Conservation (phyloP, 35 echinoderm and acorn worm genomes). For the Chiridota heheva region DNA sequence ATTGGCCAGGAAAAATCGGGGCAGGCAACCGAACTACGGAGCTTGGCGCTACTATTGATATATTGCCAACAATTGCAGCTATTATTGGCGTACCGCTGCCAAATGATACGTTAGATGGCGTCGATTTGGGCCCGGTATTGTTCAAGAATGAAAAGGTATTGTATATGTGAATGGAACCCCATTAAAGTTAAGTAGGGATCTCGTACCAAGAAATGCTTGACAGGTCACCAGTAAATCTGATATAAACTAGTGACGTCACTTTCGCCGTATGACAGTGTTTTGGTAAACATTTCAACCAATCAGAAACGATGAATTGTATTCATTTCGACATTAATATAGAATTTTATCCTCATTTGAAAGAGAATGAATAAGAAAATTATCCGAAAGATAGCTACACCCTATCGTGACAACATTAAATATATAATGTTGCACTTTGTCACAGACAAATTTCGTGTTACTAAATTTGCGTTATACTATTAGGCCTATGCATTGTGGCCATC, state of each 20-base stretch:
- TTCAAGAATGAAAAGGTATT: conserved; percentile 49
- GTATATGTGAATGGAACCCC: no score
- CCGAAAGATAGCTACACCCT: no score
- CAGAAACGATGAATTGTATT: no score
- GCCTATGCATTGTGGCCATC: background rate
- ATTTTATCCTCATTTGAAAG: no score
- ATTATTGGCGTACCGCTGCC: conserved; percentile 54
- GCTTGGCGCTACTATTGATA: conserved; percentile 64
- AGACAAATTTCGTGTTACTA: background rate
- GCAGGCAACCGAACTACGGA: conserved; percentile 71
- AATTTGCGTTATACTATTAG: background rate
- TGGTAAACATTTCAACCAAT: background rate
- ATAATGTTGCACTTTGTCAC: background rate
- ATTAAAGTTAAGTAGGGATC: conserved; percentile 25
- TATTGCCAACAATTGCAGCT: conserved; percentile 68
- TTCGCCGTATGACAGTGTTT: no score
- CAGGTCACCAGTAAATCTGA: no score
- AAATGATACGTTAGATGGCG: conserved; percentile 56
- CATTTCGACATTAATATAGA: no score
- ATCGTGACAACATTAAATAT: no score
- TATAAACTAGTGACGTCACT: no score
- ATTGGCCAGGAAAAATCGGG: conserved; percentile 64
- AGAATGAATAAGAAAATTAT: no score
- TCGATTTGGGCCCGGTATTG: conserved; percentile 58
- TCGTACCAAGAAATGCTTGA: no score